A percentile compares a stretch with the other conserved stretches of the same genome.
These are phyloP conservation scores for Bombus confusus DNA, from an alignment of 1,140 invertebrate species.

Conservation along the genomic window DNA sequence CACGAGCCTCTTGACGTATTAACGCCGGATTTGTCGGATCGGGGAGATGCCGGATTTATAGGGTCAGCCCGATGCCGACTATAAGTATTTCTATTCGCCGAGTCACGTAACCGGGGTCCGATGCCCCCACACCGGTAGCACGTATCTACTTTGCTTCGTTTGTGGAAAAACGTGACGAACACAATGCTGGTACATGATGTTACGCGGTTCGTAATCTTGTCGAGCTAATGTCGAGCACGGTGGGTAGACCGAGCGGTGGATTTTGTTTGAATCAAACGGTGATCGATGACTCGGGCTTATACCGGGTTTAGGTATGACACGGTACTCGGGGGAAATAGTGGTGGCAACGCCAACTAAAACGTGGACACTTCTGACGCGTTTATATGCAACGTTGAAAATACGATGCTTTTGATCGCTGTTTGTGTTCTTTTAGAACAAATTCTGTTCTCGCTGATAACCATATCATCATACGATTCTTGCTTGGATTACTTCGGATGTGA, in stretches of 20 bases:
- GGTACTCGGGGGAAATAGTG: neutral
- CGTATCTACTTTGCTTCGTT: conserved; percentile 51
- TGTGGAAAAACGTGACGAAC: conserved; percentile 47
- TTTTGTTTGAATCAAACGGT: neutral
- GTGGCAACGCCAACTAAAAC: too few species aligned
- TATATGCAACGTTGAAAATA: too few species aligned
- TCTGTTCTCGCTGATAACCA: neutral
- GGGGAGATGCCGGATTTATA: conserved; percentile 62
- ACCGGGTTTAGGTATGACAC: neutral
- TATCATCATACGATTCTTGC: too few species aligned
- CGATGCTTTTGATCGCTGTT: neutral
- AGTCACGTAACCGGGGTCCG: conserved; percentile 61
- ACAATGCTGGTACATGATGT: conserved; percentile 14
- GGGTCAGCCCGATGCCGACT: conserved; percentile 41
- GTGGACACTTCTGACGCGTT: too few species aligned
- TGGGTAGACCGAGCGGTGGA: neutral
- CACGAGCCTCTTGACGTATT: conserved; percentile 68
- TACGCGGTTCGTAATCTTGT: conserved; percentile 33
- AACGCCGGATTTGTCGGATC: conserved; percentile 70
- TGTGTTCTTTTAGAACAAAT: neutral
- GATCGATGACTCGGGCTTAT: neutral
- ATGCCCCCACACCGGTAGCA: conserved; percentile 38
- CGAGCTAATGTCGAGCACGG: conserved; percentile 5
- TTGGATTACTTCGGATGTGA: fast-evolving
- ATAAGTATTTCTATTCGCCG: conserved; percentile 47